A percentile compares a stretch with the other conserved stretches of the same genome.
Evolutionary conservation across 2,888 invertebrate species (phyloP).

Genomic region (Thalpophila matura): DNA sequence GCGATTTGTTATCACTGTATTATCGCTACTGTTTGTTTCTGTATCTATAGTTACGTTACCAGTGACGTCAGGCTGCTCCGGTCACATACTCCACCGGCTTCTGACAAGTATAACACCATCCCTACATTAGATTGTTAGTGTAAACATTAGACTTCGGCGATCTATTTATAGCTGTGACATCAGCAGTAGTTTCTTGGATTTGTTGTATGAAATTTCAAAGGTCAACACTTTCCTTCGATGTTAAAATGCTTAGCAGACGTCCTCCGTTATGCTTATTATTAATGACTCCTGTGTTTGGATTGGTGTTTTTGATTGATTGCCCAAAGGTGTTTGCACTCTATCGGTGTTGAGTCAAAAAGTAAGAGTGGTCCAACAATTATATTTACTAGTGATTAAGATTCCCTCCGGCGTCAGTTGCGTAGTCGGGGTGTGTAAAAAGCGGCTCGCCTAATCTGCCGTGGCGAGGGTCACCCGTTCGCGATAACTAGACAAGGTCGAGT

Average conservation of each 20-base stretch:
- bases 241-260: conserved; percentile 29
- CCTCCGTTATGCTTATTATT: neutral
- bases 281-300: conserved; percentile 3
- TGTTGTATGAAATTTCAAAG: conserved; percentile 75
- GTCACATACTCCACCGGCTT: conserved; percentile 65
- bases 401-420: conserved; percentile 43
- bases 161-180: conserved; percentile 86
- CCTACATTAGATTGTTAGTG: conserved; percentile 82
- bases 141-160: conserved; percentile 78
- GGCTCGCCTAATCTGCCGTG: conserved; percentile 80
- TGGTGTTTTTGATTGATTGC: conserved; percentile 13
- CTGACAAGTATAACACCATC: conserved; percentile 69
- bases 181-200: conserved; percentile 78
- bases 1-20: conserved; percentile 81
- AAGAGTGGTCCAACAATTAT: conserved; percentile 36
- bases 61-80: conserved; percentile 76
- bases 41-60: conserved; percentile 81
- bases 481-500: conserved; percentile 89
- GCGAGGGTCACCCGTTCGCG: conserved; percentile 87
- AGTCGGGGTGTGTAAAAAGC: conserved; percentile 70
- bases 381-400: conserved; percentile 41
- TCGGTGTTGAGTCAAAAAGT: conserved; percentile 32
- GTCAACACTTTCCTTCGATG: conserved; percentile 67
- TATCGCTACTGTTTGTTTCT: conserved; percentile 88
- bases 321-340: conserved; percentile 6